Conservation (phyloP, 2,113 vertebrate genomes). For the Pseudopodoces humilis region DNA sequence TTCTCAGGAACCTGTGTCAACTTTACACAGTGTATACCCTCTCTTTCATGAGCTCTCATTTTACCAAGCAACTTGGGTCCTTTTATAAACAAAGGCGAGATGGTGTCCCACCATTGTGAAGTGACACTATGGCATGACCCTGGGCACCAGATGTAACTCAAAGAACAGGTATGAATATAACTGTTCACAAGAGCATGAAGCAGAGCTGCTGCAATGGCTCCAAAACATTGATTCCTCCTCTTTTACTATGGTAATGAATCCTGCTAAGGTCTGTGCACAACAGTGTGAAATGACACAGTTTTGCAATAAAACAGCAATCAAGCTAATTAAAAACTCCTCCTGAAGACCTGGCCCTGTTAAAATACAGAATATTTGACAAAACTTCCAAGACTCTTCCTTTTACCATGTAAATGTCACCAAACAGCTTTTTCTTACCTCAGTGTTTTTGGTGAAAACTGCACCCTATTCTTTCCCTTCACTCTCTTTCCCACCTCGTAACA, state of each 20-base stretch:
- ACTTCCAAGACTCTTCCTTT: neutral
- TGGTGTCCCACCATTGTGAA: neutral
- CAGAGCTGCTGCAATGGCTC: neutral
- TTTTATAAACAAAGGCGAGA: neutral
- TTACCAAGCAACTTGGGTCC: neutral
- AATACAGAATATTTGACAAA: neutral
- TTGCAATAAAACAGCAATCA: neutral
- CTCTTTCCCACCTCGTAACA: neutral
- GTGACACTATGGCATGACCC: neutral
- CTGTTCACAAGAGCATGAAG: neutral
- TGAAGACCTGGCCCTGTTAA: neutral
- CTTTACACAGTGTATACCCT: neutral
- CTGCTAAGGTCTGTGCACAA: neutral
- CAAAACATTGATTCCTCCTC: neutral
- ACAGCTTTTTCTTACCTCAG: neutral
- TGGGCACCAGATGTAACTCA: neutral
- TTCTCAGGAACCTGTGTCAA: neutral
- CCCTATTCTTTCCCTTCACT: neutral
- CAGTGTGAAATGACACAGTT: neutral
- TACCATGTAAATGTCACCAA: neutral
- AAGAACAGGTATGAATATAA: neutral
- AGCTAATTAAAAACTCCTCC: neutral
- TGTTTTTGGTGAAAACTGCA: neutral
- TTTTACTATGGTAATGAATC: neutral
- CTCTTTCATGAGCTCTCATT: neutral